Evolutionary conservation across 53 echinoderm and acorn worm species (phyloP).

Genomic region (Patiria pectinifera): DNA sequence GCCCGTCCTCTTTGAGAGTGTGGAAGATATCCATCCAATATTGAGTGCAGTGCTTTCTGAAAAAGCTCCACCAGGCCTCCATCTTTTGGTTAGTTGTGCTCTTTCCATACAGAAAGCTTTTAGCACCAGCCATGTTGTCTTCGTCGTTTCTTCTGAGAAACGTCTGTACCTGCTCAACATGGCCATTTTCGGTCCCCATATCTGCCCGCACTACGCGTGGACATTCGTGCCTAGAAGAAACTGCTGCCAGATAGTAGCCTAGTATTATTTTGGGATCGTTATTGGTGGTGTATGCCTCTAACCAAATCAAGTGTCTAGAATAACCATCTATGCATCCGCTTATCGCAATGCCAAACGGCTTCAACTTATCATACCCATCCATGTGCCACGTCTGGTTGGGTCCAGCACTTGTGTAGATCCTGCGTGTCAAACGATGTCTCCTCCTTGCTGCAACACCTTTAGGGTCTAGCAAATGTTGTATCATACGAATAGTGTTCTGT

Average conservation of each 20-base stretch:
- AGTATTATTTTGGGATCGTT: slow-evolving; percentile 64
- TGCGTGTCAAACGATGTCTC: slow-evolving; percentile 44
- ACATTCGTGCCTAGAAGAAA: slow-evolving; percentile 25
- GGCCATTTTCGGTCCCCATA: slow-evolving; percentile 71
- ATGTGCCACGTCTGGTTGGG: slow-evolving; percentile 61
- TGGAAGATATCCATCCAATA: slow-evolving; percentile 67
- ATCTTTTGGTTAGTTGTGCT: slow-evolving; percentile 68
- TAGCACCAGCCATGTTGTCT: background rate
- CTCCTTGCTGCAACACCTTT: background rate
- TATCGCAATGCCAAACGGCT: slow-evolving; percentile 54
- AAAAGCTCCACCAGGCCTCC: slow-evolving; percentile 54
- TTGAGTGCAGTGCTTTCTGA: slow-evolving; percentile 56
- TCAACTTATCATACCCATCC: slow-evolving; percentile 57
- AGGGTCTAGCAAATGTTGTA: background rate
- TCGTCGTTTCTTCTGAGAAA: background rate
- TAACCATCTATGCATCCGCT: slow-evolving; percentile 79
- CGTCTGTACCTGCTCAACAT: slow-evolving; percentile 56
- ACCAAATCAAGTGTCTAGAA: slow-evolving; percentile 73
- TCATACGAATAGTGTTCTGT: background rate
- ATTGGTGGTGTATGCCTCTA: slow-evolving; percentile 67
- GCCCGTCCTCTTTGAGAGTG: slow-evolving; percentile 40
- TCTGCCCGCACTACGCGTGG: slow-evolving; percentile 64
- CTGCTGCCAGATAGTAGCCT: slow-evolving; percentile 64
- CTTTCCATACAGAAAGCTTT: slow-evolving; percentile 43
- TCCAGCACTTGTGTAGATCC: slow-evolving; percentile 51